Evolutionary conservation across 2,797 vertebrate species (phyloP).

Genomic region (Margarornis squamiger): DNA sequence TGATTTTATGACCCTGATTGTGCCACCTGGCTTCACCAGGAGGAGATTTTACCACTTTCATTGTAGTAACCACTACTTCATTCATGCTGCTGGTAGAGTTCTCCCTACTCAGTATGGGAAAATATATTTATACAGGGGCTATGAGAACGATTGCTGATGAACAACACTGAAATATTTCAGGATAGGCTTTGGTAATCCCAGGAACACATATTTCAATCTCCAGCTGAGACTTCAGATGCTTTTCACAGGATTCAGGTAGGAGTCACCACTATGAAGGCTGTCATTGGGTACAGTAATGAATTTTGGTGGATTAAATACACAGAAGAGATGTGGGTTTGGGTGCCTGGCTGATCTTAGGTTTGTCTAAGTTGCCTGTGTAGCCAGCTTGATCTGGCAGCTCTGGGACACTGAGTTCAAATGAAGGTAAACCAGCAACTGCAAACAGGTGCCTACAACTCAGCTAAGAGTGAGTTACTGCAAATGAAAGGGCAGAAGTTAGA

Average conservation of each 20-base stretch:
- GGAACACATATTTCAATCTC: background rate
- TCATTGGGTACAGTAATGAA: background rate
- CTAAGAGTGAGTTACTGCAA: slow-evolving; percentile 48
- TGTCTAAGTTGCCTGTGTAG: background rate
- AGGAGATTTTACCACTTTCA: slow-evolving; percentile 1
- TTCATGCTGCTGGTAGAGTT: background rate
- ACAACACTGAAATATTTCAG: background rate
- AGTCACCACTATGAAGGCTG: background rate
- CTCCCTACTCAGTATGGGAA: background rate
- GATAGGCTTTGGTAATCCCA: background rate
- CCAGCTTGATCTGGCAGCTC: background rate
- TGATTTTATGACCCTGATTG: slow-evolving; percentile 37
- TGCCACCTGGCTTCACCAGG: background rate
- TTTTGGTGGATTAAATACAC: background rate
- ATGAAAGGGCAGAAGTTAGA: slow-evolving; percentile 57
- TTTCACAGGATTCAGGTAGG: background rate
- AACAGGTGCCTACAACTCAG: background rate
- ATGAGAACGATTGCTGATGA: background rate
- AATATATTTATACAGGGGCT: background rate
- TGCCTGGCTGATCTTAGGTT: background rate
- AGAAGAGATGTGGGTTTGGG: background rate
- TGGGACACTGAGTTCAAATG: background rate
- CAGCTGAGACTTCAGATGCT: background rate
- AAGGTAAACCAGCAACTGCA: slow-evolving; percentile 1
- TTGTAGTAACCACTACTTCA: background rate